phyloP scores from a whole-genome alignment of 2,888 invertebrate species.

The Aelia acuminata region DNA sequence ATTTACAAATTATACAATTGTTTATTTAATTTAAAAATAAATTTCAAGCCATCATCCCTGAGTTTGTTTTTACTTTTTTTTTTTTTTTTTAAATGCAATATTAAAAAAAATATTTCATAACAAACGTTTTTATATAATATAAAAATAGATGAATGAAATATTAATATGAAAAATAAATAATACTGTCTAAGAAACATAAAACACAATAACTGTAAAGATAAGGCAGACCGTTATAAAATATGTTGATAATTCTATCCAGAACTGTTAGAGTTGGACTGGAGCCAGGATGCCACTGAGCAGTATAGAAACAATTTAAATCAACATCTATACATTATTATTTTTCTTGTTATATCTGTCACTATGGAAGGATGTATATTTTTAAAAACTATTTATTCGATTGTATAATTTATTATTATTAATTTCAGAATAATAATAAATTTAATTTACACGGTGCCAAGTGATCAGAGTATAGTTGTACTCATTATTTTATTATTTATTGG shows the following conservation, averaged over 20 bases:
- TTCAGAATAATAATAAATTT: not conserved
- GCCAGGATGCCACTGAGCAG: not conserved
- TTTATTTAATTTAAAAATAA: no score
- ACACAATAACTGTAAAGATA: not conserved
- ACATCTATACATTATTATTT: not conserved
- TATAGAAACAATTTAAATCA: constrained; percentile 30
- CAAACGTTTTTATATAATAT: no score
- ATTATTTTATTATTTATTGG: not conserved
- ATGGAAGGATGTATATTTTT: not conserved
- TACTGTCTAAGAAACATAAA: not conserved
- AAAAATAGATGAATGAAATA: not conserved
- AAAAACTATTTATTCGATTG: not conserved
- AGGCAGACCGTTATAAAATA: constrained; percentile 4
- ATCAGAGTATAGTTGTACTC: not conserved
- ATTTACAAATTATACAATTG: no score
- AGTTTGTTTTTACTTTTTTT: no score
- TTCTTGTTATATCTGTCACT: not conserved
- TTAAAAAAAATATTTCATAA: no score
- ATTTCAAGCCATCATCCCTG: no score
- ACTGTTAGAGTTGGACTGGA: constrained; percentile 7
- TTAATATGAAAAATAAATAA: not conserved
- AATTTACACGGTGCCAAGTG: not conserved
- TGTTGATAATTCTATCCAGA: not conserved
- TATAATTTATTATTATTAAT: not conserved
- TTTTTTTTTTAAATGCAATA: no score